A percentile compares a stretch with the other conserved stretches of the same genome.
phyloP scores from a whole-genome alignment of 2,797 vertebrate species.

The Coreius guichenoti region DNA sequence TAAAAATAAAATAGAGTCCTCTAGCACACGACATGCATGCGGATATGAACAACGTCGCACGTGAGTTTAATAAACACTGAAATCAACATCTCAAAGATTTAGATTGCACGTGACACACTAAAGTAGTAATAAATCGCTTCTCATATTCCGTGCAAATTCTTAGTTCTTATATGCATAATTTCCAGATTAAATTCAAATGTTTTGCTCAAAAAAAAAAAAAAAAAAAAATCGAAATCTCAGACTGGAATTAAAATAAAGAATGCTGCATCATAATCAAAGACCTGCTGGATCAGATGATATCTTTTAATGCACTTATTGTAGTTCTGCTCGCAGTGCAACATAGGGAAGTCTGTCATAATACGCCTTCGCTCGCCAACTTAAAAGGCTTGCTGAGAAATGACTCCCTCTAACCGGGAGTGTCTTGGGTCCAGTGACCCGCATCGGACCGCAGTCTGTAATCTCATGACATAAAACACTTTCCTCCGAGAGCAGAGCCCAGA shows the following conservation, averaged over 20 bases:
- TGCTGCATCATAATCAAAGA: not conserved
- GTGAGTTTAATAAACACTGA: not conserved
- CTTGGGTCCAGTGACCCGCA: conserved; percentile 68
- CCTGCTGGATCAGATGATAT: not conserved
- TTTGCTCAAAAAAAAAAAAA: not conserved
- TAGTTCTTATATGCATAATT: not conserved
- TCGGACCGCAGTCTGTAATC: conserved; percentile 65
- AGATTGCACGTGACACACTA: not conserved
- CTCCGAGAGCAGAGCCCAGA: conserved; percentile 53
- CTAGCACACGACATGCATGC: not conserved
- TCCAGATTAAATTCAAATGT: not conserved
- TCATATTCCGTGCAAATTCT: not conserved
- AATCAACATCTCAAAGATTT: not conserved
- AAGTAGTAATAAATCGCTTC: too few species aligned
- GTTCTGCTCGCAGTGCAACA: not conserved
- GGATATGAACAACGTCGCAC: too few species aligned
- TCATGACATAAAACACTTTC: conserved; percentile 68
- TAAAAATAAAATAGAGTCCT: not conserved
- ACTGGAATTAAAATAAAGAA: not conserved
- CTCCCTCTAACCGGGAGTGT: conserved; percentile 62
- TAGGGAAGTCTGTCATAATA: conserved; percentile 36
- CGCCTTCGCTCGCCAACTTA: conserved; percentile 41
- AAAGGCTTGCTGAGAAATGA: conserved; percentile 61
- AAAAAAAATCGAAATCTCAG: not conserved
- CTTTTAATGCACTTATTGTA: not conserved